A percentile compares a stretch with the other conserved stretches of the same genome.
These are phyloP conservation scores for Liodrosophila aerea DNA, from an alignment of 2,888 invertebrate genomes.

Conservation along the genomic window DNA sequence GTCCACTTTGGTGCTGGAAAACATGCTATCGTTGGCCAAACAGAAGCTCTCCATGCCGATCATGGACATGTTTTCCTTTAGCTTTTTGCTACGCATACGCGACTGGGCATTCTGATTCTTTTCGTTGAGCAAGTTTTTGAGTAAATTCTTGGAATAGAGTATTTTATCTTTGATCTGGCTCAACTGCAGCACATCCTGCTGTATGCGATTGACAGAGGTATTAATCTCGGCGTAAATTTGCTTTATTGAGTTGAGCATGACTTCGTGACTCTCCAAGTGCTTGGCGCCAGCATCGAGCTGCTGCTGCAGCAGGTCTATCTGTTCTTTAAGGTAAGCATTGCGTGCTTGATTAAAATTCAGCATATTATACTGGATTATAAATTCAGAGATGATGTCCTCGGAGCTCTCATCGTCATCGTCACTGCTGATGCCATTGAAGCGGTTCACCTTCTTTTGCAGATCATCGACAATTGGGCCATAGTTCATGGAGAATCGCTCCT, in stretches of 20 bases:
- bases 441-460: constrained; percentile 73
- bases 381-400: constrained; percentile 79
- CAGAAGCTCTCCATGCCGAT: constrained; percentile 66
- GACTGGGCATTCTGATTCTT: constrained; percentile 65
- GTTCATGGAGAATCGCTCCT: constrained; percentile 66
- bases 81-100: constrained; percentile 68
- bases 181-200: constrained; percentile 78
- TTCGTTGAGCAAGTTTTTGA: constrained; percentile 74
- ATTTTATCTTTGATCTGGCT: constrained; percentile 81
- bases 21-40: constrained; percentile 70
- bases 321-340: constrained; percentile 74
- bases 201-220: constrained; percentile 76
- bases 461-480: constrained; percentile 75
- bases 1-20: constrained; percentile 81
- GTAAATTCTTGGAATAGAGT: constrained; percentile 77
- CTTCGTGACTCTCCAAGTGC: constrained; percentile 77
- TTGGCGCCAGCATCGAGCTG: constrained; percentile 65
- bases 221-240: constrained; percentile 78
- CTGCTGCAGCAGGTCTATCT: constrained; percentile 72
- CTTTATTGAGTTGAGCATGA: constrained; percentile 76
- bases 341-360: constrained; percentile 70
- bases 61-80: constrained; percentile 66
- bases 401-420: constrained; percentile 60
- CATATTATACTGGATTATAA: constrained; percentile 78
- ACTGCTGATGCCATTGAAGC: constrained; percentile 63